These are phyloP conservation scores for Andrena flavipes DNA, from an alignment of 2,888 invertebrate genomes.

Conservation along the genomic window DNA sequence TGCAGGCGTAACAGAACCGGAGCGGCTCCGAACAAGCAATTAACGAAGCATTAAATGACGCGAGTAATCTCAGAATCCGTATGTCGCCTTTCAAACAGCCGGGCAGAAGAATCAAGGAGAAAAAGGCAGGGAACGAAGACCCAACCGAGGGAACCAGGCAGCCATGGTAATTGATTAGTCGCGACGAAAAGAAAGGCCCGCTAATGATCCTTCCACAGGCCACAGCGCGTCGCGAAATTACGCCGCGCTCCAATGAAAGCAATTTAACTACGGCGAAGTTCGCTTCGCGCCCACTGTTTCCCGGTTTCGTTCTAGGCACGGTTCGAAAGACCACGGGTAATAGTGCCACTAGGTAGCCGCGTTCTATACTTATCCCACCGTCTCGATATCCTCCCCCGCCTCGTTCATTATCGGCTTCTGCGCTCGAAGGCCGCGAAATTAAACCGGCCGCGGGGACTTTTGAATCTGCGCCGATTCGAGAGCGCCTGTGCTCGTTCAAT, in stretches of 20 bases:
- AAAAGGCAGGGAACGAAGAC: neutral
- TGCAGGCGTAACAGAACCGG: neutral
- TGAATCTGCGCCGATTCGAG: constrained; percentile 41
- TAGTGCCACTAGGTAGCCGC: constrained; percentile 11
- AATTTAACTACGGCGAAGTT: constrained; percentile 33
- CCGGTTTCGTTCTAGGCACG: constrained; percentile 16
- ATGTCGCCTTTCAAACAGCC: neutral
- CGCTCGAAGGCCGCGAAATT: constrained; percentile 41
- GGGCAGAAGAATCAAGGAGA: neutral
- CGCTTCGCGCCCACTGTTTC: constrained; percentile 1
- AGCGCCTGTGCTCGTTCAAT: constrained; percentile 51
- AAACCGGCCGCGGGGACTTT: constrained; percentile 45
- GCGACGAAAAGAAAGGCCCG: constrained; percentile 8
- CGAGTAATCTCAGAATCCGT: constrained; percentile 35
- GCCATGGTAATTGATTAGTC: constrained; percentile 39
- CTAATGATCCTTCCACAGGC: constrained; percentile 18
- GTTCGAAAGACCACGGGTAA: constrained; percentile 1
- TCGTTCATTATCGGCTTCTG: constrained; percentile 38
- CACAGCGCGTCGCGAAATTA: constrained; percentile 16
- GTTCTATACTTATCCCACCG: constrained; percentile 12
- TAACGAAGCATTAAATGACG: constrained; percentile 45
- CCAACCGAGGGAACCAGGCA: neutral
- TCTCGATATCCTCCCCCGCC: constrained; percentile 17
- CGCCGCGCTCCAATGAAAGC: constrained; percentile 25
- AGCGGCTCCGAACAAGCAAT: constrained; percentile 33